These are phyloP conservation scores for Pterostichus madidus DNA, from an alignment of 2,888 invertebrate genomes.

Conservation along the genomic window DNA sequence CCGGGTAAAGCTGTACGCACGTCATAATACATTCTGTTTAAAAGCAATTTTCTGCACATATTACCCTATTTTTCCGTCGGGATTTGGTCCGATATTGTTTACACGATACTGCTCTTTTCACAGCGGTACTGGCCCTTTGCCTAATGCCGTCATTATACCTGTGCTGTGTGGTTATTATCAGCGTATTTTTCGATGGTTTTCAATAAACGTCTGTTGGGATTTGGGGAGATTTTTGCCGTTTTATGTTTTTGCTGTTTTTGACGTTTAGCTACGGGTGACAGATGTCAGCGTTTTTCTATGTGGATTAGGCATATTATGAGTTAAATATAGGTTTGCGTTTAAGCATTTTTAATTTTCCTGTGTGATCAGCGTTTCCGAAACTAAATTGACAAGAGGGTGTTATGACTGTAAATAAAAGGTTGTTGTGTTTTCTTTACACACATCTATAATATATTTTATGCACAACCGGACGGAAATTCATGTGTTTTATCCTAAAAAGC, in stretches of 20 bases:
- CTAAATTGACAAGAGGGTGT: too few species aligned
- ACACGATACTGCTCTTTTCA: constrained; percentile 59
- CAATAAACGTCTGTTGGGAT: not conserved
- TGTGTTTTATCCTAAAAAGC: too few species aligned
- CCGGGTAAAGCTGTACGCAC: constrained; percentile 68
- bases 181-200: constrained; percentile 21
- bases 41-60: constrained; percentile 76
- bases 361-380: too few species aligned
- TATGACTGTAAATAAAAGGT: too few species aligned
- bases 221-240: constrained; percentile 20
- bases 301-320: not conserved
- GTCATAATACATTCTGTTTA: constrained; percentile 75
- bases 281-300: constrained; percentile 8
- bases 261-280: constrained; percentile 6
- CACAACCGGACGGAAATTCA: too few species aligned
- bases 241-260: constrained; percentile 15
- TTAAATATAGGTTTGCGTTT: not conserved
- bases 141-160: constrained; percentile 59
- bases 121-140: constrained; percentile 25
- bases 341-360: too few species aligned
- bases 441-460: too few species aligned
- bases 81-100: constrained; percentile 56
- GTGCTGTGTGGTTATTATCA: constrained; percentile 41
- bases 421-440: too few species aligned
- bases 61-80: constrained; percentile 73